Conservation (phyloP, 2,888 invertebrate species). For the Pseudeuparius sepicola region DNA sequence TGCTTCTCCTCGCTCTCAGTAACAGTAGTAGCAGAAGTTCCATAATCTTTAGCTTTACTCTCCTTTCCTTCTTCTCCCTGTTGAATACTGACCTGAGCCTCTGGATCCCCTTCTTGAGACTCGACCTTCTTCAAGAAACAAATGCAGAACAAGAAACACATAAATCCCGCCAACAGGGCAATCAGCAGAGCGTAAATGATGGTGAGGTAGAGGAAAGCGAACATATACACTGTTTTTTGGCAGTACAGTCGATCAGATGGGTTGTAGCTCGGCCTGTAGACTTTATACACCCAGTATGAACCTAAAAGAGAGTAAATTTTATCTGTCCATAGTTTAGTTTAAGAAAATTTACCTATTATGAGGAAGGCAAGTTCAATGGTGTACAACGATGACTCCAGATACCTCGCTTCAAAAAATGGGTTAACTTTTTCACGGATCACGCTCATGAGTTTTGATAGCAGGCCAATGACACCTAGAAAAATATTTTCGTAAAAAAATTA, state of each 20-base stretch:
- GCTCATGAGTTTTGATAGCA: slow-evolving; percentile 28
- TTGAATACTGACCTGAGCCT: no score
- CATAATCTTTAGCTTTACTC: no score
- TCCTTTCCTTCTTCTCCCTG: no score
- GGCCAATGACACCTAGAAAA: slow-evolving; percentile 27
- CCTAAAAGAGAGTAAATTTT: slow-evolving; percentile 29
- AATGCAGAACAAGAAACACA: slow-evolving; percentile 27
- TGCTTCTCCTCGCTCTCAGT: no score
- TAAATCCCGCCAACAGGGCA: slow-evolving; percentile 23
- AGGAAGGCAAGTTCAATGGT: slow-evolving; percentile 28
- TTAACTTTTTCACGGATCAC: slow-evolving; percentile 20
- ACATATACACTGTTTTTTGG: slow-evolving; percentile 31
- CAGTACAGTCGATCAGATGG: slow-evolving; percentile 26
- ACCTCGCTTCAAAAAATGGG: slow-evolving; percentile 22
- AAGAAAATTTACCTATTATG: slow-evolving; percentile 26
- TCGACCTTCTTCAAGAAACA: slow-evolving; percentile 19
- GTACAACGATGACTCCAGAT: slow-evolving; percentile 28
- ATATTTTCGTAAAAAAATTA: slow-evolving; percentile 2
- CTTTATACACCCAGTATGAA: slow-evolving; percentile 32
- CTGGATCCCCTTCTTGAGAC: slow-evolving; percentile 16
- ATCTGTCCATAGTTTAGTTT: slow-evolving; percentile 4
- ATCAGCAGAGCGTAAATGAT: slow-evolving; percentile 22
- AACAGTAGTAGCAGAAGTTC: no score
- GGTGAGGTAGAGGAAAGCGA: slow-evolving; percentile 30
- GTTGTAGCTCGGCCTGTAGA: slow-evolving; percentile 29